Percentiles rank a stretch among this genome's conserved stretches.
Conservation (phyloP, 2,888 invertebrate species). For the Dryadula phaetusa region DNA sequence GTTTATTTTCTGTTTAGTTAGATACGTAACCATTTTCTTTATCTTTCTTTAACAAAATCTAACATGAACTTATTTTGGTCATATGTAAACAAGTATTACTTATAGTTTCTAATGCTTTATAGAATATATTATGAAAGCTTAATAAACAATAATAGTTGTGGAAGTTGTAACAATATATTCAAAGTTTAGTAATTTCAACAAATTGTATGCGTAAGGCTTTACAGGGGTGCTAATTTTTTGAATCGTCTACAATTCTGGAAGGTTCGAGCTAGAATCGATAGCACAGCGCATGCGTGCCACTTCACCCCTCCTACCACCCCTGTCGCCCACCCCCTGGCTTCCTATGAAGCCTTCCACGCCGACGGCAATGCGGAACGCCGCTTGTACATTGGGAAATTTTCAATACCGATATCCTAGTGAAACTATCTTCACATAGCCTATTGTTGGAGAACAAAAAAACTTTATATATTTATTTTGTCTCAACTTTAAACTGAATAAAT, state of each 20-base stretch:
- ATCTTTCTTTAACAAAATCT: too few species aligned
- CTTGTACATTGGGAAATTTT: conserved; percentile 46
- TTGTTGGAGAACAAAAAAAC: not conserved
- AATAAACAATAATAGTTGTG: not conserved
- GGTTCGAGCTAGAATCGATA: conserved; percentile 47
- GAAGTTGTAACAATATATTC: not conserved
- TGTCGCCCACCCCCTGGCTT: conserved; percentile 34
- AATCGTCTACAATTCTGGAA: conserved; percentile 25
- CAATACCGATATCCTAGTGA: conserved; percentile 24
- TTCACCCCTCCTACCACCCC: conserved; percentile 22
- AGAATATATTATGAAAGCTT: too few species aligned
- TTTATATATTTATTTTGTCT: too few species aligned
- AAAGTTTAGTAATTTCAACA: not conserved
- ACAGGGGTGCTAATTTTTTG: conserved; percentile 30
- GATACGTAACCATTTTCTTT: too few species aligned
- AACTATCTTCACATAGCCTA: not conserved
- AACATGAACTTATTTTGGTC: too few species aligned
- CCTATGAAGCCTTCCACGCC: conserved; percentile 53
- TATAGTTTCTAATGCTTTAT: too few species aligned
- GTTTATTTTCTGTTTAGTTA: too few species aligned
- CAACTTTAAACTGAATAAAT: too few species aligned
- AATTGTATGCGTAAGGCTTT: not conserved
- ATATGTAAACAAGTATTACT: too few species aligned
- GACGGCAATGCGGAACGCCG: conserved; percentile 43
- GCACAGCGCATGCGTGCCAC: conserved; percentile 46